A percentile compares a stretch with the other conserved stretches of the same genome.
These are phyloP conservation scores for Gymnobelideus leadbeateri DNA, from an alignment of 2,113 vertebrate species.

Conservation along the genomic window DNA sequence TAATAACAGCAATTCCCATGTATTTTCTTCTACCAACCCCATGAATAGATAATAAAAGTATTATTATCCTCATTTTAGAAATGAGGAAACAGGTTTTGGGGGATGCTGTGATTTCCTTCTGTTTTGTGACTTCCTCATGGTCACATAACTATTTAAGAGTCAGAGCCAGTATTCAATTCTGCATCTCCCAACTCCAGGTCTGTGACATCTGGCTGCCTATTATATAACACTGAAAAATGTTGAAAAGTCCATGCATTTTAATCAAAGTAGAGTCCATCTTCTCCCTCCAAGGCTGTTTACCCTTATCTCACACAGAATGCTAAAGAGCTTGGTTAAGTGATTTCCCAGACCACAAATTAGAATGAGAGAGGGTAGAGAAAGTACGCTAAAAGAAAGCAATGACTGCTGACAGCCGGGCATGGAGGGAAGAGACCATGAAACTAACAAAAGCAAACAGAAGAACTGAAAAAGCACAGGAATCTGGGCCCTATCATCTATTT, in stretches of 20 bases:
- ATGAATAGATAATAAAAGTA: not conserved
- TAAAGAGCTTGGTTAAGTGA: not conserved
- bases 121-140: not conserved
- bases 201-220: not conserved
- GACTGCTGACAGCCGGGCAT: not conserved
- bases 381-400: not conserved
- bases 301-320: accelerated
- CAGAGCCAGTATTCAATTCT: not conserved
- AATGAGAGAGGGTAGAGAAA: not conserved
- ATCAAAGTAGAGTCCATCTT: not conserved
- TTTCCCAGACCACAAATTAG: not conserved
- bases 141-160: not conserved
- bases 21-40: not conserved
- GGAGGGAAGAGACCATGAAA: not conserved
- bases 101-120: not conserved
- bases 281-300: not conserved
- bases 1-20: not conserved
- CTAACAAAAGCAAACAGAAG: not conserved
- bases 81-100: not conserved
- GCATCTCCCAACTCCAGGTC: not conserved
- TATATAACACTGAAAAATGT: not conserved
- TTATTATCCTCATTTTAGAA: not conserved
- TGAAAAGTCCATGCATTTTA: not conserved
- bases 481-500: not conserved
- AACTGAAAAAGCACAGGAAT: accelerated